phyloP scores from a whole-genome alignment of 2,797 vertebrate species.

The Aldrovandia affinis region DNA sequence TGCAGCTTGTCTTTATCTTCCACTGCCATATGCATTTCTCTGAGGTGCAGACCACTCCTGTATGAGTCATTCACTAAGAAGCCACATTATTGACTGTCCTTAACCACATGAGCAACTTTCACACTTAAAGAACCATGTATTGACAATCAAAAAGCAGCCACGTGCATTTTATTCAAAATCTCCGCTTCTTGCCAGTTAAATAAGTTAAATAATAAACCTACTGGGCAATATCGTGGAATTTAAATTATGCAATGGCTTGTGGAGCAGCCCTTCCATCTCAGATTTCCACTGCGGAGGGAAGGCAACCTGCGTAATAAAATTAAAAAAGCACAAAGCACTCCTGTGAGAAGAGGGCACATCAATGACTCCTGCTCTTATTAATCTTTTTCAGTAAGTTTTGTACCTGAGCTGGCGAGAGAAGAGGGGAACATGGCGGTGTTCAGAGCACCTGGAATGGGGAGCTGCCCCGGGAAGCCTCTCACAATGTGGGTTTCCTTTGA shows the following conservation, averaged over 20 bases:
- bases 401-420: constrained; percentile 12
- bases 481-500: background rate
- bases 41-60: background rate
- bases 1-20: background rate
- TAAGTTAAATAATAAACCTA: background rate
- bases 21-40: background rate
- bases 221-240: background rate
- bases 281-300: constrained; percentile 15
- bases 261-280: background rate
- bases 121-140: background rate
- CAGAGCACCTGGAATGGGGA: no score
- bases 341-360: background rate
- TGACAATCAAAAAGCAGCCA: background rate
- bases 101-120: background rate
- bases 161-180: background rate
- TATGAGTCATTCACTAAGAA: background rate
- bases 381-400: constrained; percentile 23
- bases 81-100: background rate
- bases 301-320: constrained; percentile 15
- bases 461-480: background rate
- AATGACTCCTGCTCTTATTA: constrained; percentile 21
- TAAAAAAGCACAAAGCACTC: constrained; percentile 21
- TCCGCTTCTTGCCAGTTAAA: constrained; percentile 1
- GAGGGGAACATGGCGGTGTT: background rate
- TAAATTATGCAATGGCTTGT: background rate